A percentile compares a stretch with the other conserved stretches of the same genome.
phyloP scores from a whole-genome alignment of 2,888 invertebrate species.

The Carpatolechia fugitivella region DNA sequence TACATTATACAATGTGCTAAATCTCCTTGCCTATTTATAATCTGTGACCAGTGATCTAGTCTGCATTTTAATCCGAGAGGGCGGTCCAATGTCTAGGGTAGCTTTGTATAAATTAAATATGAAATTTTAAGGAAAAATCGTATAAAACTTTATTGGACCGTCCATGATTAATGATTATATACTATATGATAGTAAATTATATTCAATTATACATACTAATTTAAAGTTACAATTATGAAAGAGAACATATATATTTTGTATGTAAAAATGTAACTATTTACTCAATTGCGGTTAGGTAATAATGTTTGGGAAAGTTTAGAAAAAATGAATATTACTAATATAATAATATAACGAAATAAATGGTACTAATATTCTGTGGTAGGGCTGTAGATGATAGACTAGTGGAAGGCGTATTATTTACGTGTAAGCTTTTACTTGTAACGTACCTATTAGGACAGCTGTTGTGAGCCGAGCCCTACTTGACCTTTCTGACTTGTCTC shows the following conservation, averaged over 20 bases:
- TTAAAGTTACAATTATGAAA: slow-evolving; percentile 32
- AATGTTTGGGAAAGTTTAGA: slow-evolving; percentile 32
- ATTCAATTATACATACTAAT: slow-evolving; percentile 32
- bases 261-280: slow-evolving; percentile 37
- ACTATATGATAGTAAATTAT: too few species aligned
- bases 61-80: slow-evolving; percentile 46
- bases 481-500: not conserved
- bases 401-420: not conserved
- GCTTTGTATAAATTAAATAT: not conserved
- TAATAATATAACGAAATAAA: too few species aligned
- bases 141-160: slow-evolving; percentile 9
- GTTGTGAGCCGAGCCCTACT: not conserved
- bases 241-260: slow-evolving; percentile 51
- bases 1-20: slow-evolving; percentile 36
- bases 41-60: slow-evolving; percentile 75
- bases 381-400: slow-evolving; percentile 29
- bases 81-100: slow-evolving; percentile 37
- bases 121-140: not conserved
- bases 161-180: slow-evolving; percentile 3
- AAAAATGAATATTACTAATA: slow-evolving; percentile 30
- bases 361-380: slow-evolving; percentile 50
- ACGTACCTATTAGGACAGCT: not conserved
- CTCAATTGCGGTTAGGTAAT: slow-evolving; percentile 30
- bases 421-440: not conserved
- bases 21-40: slow-evolving; percentile 65